Evolutionary conservation across 2,113 vertebrate genomes (phyloP).

Genomic region (Podiceps cristatus): DNA sequence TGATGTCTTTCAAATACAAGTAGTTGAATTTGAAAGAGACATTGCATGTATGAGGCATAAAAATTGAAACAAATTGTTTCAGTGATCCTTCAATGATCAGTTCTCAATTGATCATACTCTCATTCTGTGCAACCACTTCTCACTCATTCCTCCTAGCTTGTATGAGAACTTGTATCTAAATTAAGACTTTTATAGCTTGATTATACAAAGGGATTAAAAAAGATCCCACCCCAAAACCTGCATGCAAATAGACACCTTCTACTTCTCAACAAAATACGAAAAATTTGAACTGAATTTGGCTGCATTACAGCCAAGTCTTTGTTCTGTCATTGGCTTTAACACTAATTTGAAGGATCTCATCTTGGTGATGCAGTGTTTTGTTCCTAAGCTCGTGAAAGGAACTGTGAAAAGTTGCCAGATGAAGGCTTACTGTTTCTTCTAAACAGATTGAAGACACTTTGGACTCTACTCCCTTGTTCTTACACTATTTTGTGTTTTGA

Average conservation of each 20-base stretch:
- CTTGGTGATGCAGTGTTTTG: background rate
- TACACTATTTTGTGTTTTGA: conserved; percentile 33
- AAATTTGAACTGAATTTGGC: background rate
- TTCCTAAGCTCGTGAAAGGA: background rate
- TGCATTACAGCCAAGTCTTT: background rate
- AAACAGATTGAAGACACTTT: background rate
- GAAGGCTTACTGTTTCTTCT: background rate
- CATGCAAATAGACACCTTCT: background rate
- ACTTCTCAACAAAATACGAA: background rate
- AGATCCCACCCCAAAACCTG: background rate
- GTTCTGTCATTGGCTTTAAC: background rate
- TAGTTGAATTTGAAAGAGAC: background rate
- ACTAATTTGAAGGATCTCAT: background rate
- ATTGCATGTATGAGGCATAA: rapidly evolving
- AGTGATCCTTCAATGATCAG: background rate
- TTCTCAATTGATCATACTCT: background rate
- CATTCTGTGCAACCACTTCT: background rate
- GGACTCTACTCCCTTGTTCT: background rate
- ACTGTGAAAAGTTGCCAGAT: background rate
- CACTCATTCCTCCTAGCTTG: background rate
- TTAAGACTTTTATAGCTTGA: background rate
- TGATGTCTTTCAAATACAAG: background rate
- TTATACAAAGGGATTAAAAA: background rate
- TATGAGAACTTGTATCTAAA: background rate
- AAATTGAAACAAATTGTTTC: background rate